phyloP scores from a whole-genome alignment of 37 sponge, comb jelly and placozoan genomes.

The Agelas oroides region DNA sequence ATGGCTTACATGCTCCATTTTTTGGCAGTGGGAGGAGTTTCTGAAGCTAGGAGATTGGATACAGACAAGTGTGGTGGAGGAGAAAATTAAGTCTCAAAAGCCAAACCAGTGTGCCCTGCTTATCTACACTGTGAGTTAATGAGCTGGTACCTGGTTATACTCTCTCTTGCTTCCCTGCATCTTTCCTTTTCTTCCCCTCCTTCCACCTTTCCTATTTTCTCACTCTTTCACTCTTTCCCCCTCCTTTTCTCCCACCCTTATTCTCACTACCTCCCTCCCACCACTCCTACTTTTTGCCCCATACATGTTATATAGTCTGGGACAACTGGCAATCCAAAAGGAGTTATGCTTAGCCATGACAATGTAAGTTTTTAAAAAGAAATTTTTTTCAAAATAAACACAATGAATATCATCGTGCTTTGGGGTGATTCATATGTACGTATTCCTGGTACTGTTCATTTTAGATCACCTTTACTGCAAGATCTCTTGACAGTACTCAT shows the following conservation, averaged over 20 bases:
- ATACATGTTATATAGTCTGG: slow-evolving; percentile 70
- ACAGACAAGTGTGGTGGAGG: slow-evolving; percentile 60
- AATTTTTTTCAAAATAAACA: too few species aligned
- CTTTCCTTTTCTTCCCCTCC: background rate
- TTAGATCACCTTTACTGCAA: slow-evolving; percentile 52
- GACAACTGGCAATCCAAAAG: slow-evolving; percentile 90
- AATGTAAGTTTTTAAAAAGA: slow-evolving; percentile 89
- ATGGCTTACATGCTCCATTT: background rate
- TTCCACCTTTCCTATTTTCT: too few species aligned
- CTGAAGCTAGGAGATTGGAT: slow-evolving; percentile 78
- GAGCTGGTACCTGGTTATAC: too few species aligned
- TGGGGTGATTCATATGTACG: slow-evolving; percentile 18
- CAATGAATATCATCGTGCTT: too few species aligned
- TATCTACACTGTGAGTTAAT: slow-evolving; percentile 86
- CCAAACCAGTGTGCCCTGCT: slow-evolving; percentile 85
- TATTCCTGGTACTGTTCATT: slow-evolving; percentile 6
- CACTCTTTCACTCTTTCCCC: too few species aligned
- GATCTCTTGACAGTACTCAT: slow-evolving; percentile 8
- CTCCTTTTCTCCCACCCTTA: too few species aligned
- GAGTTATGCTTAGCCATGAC: slow-evolving; percentile 94
- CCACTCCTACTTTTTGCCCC: background rate
- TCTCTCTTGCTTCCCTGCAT: too few species aligned
- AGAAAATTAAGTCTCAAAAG: slow-evolving; percentile 42
- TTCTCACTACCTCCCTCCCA: too few species aligned
- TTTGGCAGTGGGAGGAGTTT: slow-evolving; percentile 88